Evolutionary conservation across 2,888 invertebrate species (phyloP).

Genomic region (Uropetala carovei): DNA sequence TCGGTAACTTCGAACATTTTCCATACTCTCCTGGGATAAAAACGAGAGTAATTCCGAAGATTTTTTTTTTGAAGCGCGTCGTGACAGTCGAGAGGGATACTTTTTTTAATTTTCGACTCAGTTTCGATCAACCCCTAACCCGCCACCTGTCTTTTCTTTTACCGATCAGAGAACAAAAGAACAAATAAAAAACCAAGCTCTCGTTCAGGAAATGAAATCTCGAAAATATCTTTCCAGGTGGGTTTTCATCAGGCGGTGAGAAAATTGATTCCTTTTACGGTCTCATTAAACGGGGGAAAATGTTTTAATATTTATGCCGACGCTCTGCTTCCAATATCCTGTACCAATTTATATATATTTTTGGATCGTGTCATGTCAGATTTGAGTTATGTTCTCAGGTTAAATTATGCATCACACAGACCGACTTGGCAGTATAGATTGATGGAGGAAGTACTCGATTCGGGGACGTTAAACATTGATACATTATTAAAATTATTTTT

Average conservation of each 20-base stretch:
- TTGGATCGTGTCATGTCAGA: too few species aligned
- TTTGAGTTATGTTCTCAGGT: too few species aligned
- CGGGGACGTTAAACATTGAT: too few species aligned
- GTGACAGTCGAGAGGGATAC: neutral
- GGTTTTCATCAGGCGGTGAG: neutral
- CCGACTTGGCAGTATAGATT: too few species aligned
- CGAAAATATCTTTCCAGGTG: neutral
- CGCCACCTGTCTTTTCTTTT: neutral
- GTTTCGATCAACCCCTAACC: neutral
- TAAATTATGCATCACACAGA: too few species aligned
- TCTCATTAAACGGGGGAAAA: too few species aligned
- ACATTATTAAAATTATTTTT: too few species aligned
- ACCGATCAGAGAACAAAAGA: neutral
- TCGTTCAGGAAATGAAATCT: conserved; percentile 9
- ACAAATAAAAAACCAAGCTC: neutral
- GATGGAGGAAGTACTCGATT: too few species aligned
- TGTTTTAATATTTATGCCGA: too few species aligned
- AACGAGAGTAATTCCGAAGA: neutral
- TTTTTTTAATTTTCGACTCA: neutral
- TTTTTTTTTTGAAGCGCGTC: neutral
- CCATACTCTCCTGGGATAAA: neutral
- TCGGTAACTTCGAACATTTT: neutral
- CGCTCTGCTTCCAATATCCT: too few species aligned
- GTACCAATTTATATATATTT: too few species aligned
- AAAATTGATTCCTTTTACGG: neutral